Evolutionary conservation across 2,888 invertebrate genomes (phyloP), one percentile per base, ranked within the genome.

Genomic region (Argyresthia albistria): DNA sequence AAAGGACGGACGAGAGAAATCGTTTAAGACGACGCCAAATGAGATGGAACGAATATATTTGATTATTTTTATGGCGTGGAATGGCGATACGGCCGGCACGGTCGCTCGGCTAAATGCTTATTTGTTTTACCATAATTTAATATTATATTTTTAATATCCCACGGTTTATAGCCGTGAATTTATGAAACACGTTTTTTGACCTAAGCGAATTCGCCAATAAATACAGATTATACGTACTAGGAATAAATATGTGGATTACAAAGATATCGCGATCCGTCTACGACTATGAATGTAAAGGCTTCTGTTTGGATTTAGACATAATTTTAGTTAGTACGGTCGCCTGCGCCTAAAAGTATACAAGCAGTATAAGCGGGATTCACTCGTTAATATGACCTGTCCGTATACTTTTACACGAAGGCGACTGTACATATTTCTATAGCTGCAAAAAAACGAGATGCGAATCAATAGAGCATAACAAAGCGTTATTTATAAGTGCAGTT

Each of bases 31-130:
- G 77, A 76, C 73, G 76, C 77, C 80, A 87, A 87, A 87, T 87
- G 87, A 87, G 86, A 82, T 80, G 86, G 84, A 86, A 86, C 84
- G 81, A 83, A 87, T 86, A 86, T 81, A 84, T 86, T 86, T 84
- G 84, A 87, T 86, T 87, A 86, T 83, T 84, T 86, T 87, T 86
- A 87, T 83, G 82, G 80, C 75, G 69, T 65, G 74, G 76, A 83
- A 83, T 84, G 78, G 86, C 81, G 78, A 80, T 82, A 81, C 78
- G 73, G 69, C 62, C 37, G 52, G 46, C 48, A 61, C 66, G 70
- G 73, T 63, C 67, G 64, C 70, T n/a, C 69, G 66, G 62, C 71
- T 70, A 81, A 80, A 84, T 80, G 74, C 78, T 69, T 82, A 76
- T 86, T 82, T 82, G 79, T 83, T 84, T 80, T 80, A 80, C 71